Evolutionary conservation across 2,888 invertebrate species (phyloP), one percentile per base, ranked within the genome.

Genomic region (Cyclophora punctaria): DNA sequence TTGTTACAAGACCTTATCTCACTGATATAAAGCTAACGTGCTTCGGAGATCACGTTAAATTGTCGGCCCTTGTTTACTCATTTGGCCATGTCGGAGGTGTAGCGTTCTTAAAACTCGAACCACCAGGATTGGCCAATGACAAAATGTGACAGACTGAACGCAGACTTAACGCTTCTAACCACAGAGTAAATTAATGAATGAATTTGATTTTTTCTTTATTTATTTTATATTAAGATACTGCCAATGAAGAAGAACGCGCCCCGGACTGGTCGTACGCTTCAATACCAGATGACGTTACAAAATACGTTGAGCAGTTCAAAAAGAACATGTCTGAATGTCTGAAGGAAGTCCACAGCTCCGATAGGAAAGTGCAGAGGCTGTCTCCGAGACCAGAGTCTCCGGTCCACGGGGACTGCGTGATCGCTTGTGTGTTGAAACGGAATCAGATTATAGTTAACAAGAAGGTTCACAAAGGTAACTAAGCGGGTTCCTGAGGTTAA

Each of bases 241-340:
- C 40, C 3, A 51, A 42, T 7, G 34, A 35, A 0, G 69, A 73
- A 37, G 66, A 69, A 4, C 58, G 48, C 3, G 73, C 71, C 2
- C 83, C 83, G 0, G 80, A 83, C 52, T 83, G 83, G 98, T 79
- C 90, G 90, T 93, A 86, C 62, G 75, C 64, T 47, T 48, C 71
- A 0, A 74, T 84, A 6, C 85, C 83, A 0, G 61, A 67, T 45
- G 83, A 78, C 54, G 70, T 83, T 3, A 63, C 66, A 2, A 48
- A 54, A 0, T 75, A 86, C 58, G 86, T 80, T 0, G 59, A 65
- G 0, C 71, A 79, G 42, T 88, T 88, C 58, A 87, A 85, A 55
- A 68, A 58, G 35, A 88, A 87, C 55, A 85, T 88, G 86, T 67
- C 75, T 0, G 83, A 86, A 54, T 88, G 87, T 51, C 67, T 88